Evolutionary conservation across 2,113 vertebrate genomes (phyloP), one percentile per base, ranked within the genome.

Genomic region (Phaethornis superciliosus): DNA sequence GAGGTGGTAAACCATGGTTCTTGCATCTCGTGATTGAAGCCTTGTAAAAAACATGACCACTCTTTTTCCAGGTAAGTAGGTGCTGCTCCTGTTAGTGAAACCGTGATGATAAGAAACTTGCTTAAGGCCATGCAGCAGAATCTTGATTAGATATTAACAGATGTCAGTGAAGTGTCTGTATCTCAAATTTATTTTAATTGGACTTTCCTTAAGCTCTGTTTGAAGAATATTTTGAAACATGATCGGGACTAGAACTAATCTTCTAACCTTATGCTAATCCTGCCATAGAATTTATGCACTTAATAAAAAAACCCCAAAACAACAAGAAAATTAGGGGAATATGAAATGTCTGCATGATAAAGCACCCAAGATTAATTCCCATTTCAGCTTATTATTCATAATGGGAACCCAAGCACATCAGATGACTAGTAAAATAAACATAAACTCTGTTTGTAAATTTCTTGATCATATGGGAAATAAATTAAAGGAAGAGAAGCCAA

Each of bases 401-500:
- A 81, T 65, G 60, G 71, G 32, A 85, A 81, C 84, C 67, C 70
- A 60, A 52, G 49, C 82, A 65, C 35, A 47, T 81, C 60, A 88
- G 80, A 86, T 64, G 15, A 75, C 56, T 62, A 47, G 26, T 19
- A 78, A 80, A 24, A 70, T 52, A 91, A 90, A 88, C 93, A 94
- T 68, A 88, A 90, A 58, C 33, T 32, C 64, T 74, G 40, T 75
- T 78, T 88, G 90, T 79, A 93, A 75, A 81, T 94, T 90, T 90
- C n/a, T 81, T 4, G 1, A 90, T 95, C 90, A 64, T 95, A 81
- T 89, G 95, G 80, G 75, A 97, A 94, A 93, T 52, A 74, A 86
- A 91, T 95, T 93, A 94, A 79, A 75, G 75, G 51, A 77, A 65
- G 33, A 26, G 37, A 63, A 92, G 85, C 90, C 89, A 90, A 95